Conservation (phyloP, 2,113 vertebrate genomes). For the Coregonus clupeaformis region DNA sequence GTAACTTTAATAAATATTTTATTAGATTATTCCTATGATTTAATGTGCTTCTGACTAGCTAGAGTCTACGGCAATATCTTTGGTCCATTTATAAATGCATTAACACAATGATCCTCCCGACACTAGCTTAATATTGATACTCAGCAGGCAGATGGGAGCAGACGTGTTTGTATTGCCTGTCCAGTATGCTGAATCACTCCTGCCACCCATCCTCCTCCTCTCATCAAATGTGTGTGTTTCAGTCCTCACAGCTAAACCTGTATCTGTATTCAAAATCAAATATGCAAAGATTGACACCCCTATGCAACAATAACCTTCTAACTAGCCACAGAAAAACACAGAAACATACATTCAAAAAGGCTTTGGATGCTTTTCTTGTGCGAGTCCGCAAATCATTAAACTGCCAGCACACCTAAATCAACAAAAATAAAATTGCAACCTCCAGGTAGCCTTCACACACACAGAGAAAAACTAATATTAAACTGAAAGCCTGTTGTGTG, state of each 20-base stretch:
- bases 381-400: not conserved
- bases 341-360: not conserved
- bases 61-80: too few species aligned
- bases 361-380: not conserved
- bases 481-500: constrained; percentile 6
- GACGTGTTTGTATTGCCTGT: constrained; percentile 34
- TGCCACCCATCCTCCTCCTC: constrained; percentile 16
- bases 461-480: not conserved
- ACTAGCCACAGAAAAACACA: not conserved
- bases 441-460: not conserved
- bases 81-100: constrained; percentile 68
- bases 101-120: constrained; percentile 61
- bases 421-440: not conserved
- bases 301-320: not conserved
- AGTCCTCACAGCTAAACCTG: not conserved
- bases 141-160: constrained; percentile 33
- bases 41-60: constrained; percentile 63
- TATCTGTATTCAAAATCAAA: not conserved
- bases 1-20: constrained; percentile 72
- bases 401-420: not conserved
- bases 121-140: constrained; percentile 62
- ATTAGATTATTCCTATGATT: constrained; percentile 71
- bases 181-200: constrained; percentile 47
- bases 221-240: not conserved
- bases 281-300: not conserved